Base-by-base conservation (phyloP, 2,113 vertebrate genomes). In the Coryphaenoides rupestris region DNA sequence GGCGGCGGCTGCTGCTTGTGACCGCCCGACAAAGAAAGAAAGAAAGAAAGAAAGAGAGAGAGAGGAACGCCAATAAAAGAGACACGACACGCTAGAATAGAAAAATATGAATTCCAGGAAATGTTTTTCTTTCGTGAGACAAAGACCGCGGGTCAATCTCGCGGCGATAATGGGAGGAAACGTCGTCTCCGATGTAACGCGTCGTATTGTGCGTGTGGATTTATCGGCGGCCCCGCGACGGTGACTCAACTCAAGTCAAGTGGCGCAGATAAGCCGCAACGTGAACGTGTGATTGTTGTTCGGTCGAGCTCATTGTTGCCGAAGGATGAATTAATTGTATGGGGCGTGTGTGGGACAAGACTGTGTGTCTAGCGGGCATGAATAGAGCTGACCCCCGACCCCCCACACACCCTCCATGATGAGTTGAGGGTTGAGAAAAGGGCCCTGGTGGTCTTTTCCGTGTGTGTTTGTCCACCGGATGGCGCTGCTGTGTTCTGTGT, bases 381-480 rank as follows among this genome's bases (percentile, higher is more conserved):
- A 16, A 50, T 17, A n/a, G 47, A n/a, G 33, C 9, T 4, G 47
- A 17, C 16, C 47, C 54, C 5, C 17, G 15, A 53, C 52, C 52
- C 54, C 13, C 21, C 21, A 5, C 5, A 19, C 12, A n/a, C n/a
- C n/a, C n/a, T n/a, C n/a, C n/a, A n/a, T n/a, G n/a, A n/a, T n/a
- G n/a, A n/a, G n/a, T n/a, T n/a, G n/a, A 54, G 2, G 21, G 19
- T 55, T 22, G 5, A n/a, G n/a, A 55, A 22, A 15, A 55, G 14
- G 4, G 6, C 55, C n/a, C n/a, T 24, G 21, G 17, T 19, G 13
- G 24, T 22, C 3, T 24, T 22, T 3, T 26, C n/a, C 33, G 58
- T 26, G 24, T 58, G 73, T 76, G 56, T 17, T 1, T 4, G 49
- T 74, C 86, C 86, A 89, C 86, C 68, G 84, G 87, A 84, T 87